Conservation (phyloP, 1,140 invertebrate genomes). For the Solen grandis region DNA sequence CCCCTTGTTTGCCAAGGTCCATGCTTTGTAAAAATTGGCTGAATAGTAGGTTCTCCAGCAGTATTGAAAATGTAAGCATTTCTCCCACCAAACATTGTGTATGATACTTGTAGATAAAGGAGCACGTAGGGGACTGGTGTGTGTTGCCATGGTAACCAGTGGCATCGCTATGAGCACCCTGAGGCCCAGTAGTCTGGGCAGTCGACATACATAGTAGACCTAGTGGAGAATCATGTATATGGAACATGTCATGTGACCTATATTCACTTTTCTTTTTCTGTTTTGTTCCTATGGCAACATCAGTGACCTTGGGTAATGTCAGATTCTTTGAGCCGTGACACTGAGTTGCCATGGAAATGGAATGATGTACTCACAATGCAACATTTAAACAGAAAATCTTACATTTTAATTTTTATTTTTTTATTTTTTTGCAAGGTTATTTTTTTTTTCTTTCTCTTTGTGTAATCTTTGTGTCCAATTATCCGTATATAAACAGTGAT, state of each 20-base stretch:
- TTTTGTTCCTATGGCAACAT: neutral
- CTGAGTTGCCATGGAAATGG: constrained; percentile 13
- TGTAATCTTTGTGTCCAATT: neutral
- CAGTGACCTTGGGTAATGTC: neutral
- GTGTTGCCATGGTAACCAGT: no score
- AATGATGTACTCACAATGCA: constrained; percentile 44
- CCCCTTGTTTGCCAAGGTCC: no score
- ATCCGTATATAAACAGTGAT: neutral
- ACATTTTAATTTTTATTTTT: constrained; percentile 23
- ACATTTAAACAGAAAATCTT: constrained; percentile 51
- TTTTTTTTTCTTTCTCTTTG: neutral
- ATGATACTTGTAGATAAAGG: no score
- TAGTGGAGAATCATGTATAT: neutral
- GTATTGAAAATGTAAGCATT: no score
- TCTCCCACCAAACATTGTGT: no score
- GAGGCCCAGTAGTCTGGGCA: no score
- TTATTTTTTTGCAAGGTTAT: constrained; percentile 9
- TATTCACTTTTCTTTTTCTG: neutral
- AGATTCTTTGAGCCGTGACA: neutral
- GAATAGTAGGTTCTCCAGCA: no score
- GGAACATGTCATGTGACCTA: no score
- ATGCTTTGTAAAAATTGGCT: no score
- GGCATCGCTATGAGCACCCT: no score
- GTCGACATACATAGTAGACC: neutral
- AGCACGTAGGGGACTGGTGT: no score